These are phyloP conservation scores for Periphyllus acericola DNA, from an alignment of 2,888 invertebrate species.

Conservation along the genomic window DNA sequence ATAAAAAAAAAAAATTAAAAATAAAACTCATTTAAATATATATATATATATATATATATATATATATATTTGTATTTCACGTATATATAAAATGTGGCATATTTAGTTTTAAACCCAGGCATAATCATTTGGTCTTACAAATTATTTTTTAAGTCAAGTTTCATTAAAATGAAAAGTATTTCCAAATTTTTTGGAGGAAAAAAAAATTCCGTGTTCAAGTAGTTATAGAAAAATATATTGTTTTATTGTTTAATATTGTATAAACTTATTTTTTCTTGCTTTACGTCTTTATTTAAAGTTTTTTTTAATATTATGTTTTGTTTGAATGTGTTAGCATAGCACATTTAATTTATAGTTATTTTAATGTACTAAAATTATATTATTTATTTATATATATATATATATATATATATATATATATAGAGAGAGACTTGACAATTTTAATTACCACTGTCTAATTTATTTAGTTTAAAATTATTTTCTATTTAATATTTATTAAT, in stretches of 20 bases:
- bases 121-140: background rate
- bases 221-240: slow-evolving; percentile 22
- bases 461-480: slow-evolving; percentile 28
- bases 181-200: background rate
- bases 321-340: background rate
- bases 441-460: slow-evolving; percentile 60
- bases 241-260: slow-evolving; percentile 15
- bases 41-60: too few relatives aligned
- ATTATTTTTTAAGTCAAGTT: background rate
- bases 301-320: slow-evolving; percentile 31
- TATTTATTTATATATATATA: background rate
- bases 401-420: slow-evolving; percentile 16
- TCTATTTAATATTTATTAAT: slow-evolving; percentile 39
- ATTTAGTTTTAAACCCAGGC: slow-evolving; percentile 3
- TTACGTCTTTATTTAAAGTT: slow-evolving; percentile 5
- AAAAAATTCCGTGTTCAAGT: slow-evolving; percentile 45
- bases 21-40: background rate
- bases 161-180: slow-evolving; percentile 1
- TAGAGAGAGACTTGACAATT: slow-evolving; percentile 49
- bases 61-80: background rate
- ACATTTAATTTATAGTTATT: background rate
- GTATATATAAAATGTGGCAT: background rate
- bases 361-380: slow-evolving; percentile 23
- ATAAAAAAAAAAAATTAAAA: background rate
- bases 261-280: slow-evolving; percentile 10